These are phyloP conservation scores for Nephrotoma guestfalica DNA, from an alignment of 2,888 invertebrate genomes.

Conservation along the genomic window DNA sequence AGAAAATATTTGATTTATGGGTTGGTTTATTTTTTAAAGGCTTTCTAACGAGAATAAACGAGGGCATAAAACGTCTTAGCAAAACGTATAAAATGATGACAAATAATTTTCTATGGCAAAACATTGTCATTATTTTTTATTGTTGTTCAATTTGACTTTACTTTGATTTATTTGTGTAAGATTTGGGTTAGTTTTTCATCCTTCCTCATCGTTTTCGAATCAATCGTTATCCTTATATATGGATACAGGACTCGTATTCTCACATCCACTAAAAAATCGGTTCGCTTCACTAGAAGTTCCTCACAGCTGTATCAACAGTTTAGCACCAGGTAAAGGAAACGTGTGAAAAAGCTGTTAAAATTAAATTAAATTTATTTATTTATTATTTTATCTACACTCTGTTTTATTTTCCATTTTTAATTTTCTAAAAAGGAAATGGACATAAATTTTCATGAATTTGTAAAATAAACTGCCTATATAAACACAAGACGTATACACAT, in stretches of 20 bases:
- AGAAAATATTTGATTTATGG: neutral
- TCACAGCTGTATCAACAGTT: neutral
- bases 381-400: neutral
- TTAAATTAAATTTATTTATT: neutral
- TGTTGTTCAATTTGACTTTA: neutral
- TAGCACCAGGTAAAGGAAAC: neutral
- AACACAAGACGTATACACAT: neutral
- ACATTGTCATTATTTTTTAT: neutral
- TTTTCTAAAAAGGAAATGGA: neutral
- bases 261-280: too few species aligned
- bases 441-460: neutral
- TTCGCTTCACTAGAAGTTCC: too few species aligned
- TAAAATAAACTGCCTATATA: neutral
- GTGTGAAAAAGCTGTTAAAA: neutral
- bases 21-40: neutral
- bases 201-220: too few species aligned
- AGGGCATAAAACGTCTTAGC: neutral
- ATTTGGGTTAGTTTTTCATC: too few species aligned
- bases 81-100: neutral
- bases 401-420: neutral
- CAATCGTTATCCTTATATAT: too few species aligned
- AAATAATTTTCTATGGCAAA: neutral
- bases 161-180: neutral
- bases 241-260: too few species aligned
- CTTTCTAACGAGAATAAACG: neutral